Evolutionary conservation across 1,140 invertebrate species (phyloP).

Genomic region (Anadara kagoshimensis): DNA sequence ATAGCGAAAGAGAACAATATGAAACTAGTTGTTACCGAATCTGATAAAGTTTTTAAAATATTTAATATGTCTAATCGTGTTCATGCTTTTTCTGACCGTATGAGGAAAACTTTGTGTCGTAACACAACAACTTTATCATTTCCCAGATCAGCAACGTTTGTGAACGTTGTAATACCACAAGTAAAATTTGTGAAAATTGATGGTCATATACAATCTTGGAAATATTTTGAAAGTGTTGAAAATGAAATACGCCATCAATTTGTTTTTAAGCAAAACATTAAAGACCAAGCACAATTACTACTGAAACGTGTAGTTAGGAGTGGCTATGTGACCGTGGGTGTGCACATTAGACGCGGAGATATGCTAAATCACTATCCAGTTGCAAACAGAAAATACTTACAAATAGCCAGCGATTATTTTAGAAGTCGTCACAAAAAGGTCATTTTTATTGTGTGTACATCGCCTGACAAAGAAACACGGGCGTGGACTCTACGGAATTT

Average conservation of each 20-base stretch:
- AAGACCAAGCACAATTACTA: background rate
- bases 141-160: background rate
- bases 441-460: constrained; percentile 19
- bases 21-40: background rate
- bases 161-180: background rate
- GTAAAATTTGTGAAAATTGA: background rate
- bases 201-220: constrained; percentile 39
- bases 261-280: constrained; percentile 14
- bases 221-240: constrained; percentile 34
- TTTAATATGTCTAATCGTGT: background rate
- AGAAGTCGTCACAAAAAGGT: constrained; percentile 14
- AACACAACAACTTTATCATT: background rate
- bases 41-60: background rate
- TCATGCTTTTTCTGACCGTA: background rate
- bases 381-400: constrained; percentile 21
- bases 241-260: constrained; percentile 23
- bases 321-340: constrained; percentile 12
- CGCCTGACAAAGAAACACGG: background rate
- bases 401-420: constrained; percentile 22
- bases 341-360: constrained; percentile 35
- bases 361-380: constrained; percentile 12
- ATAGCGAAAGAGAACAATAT: constrained; percentile 36
- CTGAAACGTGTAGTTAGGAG: background rate
- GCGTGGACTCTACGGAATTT: constrained; percentile 16
- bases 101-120: constrained; percentile 8